A percentile compares a stretch with the other conserved stretches of the same genome.
phyloP scores from a whole-genome alignment of 2,113 vertebrate genomes.

The Tapirus terrestris region DNA sequence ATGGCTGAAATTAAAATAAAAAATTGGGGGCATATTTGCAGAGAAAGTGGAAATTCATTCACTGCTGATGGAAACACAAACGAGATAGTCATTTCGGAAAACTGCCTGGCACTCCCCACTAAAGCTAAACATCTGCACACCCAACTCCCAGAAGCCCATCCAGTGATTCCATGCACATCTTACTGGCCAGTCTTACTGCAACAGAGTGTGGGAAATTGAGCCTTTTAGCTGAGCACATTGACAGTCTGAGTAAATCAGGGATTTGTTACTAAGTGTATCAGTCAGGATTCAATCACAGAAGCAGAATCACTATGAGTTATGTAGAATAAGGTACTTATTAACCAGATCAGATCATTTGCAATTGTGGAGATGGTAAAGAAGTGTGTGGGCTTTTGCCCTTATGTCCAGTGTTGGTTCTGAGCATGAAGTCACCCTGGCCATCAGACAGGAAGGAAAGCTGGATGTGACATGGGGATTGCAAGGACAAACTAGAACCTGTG shows the following conservation, averaged over 20 bases:
- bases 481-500: not conserved
- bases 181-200: not conserved
- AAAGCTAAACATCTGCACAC: not conserved
- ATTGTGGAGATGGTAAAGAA: not conserved
- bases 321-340: not conserved
- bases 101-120: not conserved
- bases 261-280: not conserved
- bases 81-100: not conserved
- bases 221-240: not conserved
- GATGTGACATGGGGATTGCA: not conserved
- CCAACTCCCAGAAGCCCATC: not conserved
- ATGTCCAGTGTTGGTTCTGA: not conserved
- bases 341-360: not conserved
- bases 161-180: not conserved
- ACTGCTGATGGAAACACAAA: not conserved
- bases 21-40: not conserved
- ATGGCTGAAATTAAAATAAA: not conserved
- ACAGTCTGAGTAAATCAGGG: not conserved
- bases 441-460: not conserved
- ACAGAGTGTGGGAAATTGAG: not conserved
- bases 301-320: not conserved
- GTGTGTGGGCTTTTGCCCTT: not conserved
- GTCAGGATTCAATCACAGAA: not conserved
- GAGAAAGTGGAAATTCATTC: not conserved
- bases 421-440: not conserved